These are phyloP conservation scores for Sarcoramphus papa DNA, from an alignment of 2,797 vertebrate species.

Conservation along the genomic window DNA sequence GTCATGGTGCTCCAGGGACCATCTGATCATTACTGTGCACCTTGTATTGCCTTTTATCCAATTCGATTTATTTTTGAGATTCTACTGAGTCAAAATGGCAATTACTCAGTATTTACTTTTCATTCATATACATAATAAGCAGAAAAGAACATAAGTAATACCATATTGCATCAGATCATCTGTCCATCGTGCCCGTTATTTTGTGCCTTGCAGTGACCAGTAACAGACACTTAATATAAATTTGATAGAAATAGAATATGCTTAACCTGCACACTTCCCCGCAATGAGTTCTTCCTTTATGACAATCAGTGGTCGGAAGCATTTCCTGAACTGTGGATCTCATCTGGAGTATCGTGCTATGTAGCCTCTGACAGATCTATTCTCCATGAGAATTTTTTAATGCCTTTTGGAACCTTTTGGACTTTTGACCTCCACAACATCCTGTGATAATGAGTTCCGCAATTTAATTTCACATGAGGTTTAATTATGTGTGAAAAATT, in stretches of 20 bases:
- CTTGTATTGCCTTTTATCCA: not conserved
- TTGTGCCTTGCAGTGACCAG: not conserved
- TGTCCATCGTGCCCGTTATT: not conserved
- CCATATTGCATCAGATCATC: not conserved
- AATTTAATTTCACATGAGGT: constrained; percentile 14
- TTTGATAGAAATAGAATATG: not conserved
- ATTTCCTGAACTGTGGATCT: not conserved
- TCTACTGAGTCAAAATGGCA: not conserved
- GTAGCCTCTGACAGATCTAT: not conserved
- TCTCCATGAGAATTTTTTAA: not conserved
- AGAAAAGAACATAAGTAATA: not conserved
- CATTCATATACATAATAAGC: not conserved
- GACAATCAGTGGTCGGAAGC: not conserved
- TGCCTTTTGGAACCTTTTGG: not conserved
- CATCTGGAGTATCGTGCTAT: not conserved
- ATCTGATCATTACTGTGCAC: not conserved
- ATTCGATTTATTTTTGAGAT: not conserved
- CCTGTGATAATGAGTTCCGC: not conserved
- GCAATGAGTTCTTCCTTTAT: not conserved
- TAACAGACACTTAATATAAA: not conserved
- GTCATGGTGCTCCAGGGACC: not conserved
- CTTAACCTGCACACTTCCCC: not conserved
- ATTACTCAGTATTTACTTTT: not conserved
- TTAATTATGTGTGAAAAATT: constrained; percentile 29
- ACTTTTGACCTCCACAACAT: constrained; percentile 21